Percentiles rank a stretch among this genome's conserved stretches.
phyloP scores from a whole-genome alignment of 1,140 invertebrate species.

The Trachelipus rathkii region DNA sequence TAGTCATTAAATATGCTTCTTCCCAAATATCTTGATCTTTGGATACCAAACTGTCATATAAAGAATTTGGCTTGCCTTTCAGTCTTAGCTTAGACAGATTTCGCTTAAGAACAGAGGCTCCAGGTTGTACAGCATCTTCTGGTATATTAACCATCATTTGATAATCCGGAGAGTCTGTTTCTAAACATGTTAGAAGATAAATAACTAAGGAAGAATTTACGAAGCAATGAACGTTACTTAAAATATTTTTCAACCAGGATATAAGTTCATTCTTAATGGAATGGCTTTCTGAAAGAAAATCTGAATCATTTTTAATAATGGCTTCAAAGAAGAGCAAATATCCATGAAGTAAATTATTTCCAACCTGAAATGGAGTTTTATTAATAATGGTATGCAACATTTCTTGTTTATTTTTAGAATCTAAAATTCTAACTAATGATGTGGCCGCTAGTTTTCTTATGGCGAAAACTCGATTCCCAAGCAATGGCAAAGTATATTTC shows the following conservation, averaged over 20 bases:
- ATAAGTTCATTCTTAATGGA: background rate
- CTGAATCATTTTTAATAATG: background rate
- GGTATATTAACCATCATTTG: too few species aligned
- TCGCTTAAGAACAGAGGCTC: too few species aligned
- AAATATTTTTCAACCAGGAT: background rate
- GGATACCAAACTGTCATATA: background rate
- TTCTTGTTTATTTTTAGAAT: background rate
- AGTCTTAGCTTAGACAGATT: too few species aligned
- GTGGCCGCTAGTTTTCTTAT: background rate
- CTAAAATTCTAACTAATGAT: background rate
- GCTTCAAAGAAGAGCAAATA: background rate
- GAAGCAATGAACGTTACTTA: background rate
- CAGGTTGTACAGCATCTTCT: too few species aligned
- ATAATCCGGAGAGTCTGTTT: too few species aligned
- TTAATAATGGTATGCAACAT: background rate
- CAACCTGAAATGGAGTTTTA: background rate
- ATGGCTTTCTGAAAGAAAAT: background rate
- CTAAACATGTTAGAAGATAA: background rate
- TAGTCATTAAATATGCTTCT: background rate
- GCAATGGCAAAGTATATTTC: background rate
- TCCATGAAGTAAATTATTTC: background rate
- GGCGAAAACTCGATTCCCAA: background rate
- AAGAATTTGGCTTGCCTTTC: too few species aligned
- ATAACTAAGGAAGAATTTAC: background rate
- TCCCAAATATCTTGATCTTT: constrained; percentile 3